Conservation (phyloP, 2,888 invertebrate genomes). For the Yponomeuta sedellus region DNA sequence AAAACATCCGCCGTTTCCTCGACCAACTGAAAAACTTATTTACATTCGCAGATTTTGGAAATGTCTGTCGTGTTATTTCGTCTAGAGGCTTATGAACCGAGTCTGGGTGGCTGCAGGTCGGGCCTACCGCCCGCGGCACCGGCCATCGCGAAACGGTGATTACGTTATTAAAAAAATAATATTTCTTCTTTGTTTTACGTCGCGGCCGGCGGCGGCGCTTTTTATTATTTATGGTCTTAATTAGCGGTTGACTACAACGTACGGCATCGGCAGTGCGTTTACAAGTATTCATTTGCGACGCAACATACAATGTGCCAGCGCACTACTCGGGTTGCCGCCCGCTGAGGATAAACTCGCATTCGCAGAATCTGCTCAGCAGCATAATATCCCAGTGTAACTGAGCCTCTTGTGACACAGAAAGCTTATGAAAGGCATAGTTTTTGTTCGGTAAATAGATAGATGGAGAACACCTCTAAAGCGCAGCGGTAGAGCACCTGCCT, state of each 20-base stretch:
- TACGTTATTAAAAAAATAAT: slow-evolving; percentile 46
- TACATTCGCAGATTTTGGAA: too few species aligned
- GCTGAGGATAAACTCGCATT: not conserved
- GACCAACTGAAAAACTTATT: too few species aligned
- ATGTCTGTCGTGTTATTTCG: too few species aligned
- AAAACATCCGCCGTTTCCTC: too few species aligned
- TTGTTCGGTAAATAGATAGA: too few species aligned
- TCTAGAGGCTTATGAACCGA: not conserved
- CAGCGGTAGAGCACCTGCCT: too few species aligned
- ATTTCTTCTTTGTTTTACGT: slow-evolving; percentile 38
- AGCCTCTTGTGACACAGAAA: too few species aligned
- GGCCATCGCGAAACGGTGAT: slow-evolving; percentile 33
- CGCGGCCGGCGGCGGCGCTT: slow-evolving; percentile 21
- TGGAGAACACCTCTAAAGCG: too few species aligned
- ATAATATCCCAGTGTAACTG: too few species aligned
- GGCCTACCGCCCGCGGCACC: slow-evolving; percentile 23
- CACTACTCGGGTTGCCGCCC: not conserved
- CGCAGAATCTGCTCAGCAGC: not conserved
- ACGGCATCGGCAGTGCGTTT: slow-evolving; percentile 1
- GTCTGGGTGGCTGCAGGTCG: not conserved
- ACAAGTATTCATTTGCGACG: not conserved
- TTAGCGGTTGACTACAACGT: slow-evolving; percentile 30
- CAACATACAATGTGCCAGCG: not conserved
- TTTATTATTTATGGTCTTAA: slow-evolving; percentile 50
- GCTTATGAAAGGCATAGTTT: too few species aligned